phyloP scores from a whole-genome alignment of 2,113 vertebrate genomes.

The Saccopteryx bilineata region DNA sequence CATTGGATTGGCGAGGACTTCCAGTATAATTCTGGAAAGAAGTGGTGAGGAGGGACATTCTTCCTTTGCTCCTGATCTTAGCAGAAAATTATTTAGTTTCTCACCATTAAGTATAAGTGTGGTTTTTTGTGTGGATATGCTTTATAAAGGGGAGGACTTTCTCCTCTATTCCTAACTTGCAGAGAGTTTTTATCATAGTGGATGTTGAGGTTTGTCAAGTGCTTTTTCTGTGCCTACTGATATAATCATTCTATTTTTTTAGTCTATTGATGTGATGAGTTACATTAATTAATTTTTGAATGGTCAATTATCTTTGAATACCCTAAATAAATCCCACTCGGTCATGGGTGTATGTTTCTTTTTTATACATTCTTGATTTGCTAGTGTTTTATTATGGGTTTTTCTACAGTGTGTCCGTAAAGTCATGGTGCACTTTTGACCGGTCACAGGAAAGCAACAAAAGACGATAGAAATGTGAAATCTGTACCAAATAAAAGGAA shows the following conservation, averaged over 20 bases:
- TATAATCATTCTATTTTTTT: not conserved
- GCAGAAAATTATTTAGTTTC: not conserved
- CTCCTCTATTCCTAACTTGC: not conserved
- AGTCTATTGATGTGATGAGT: not conserved
- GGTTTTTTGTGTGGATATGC: not conserved
- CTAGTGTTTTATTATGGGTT: not conserved
- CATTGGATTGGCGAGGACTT: not conserved
- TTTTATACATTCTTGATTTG: not conserved
- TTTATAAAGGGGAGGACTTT: conserved; percentile 6
- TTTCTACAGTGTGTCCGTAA: not conserved
- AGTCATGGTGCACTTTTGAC: too few species aligned
- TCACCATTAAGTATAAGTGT: not conserved
- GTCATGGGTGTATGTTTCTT: not conserved
- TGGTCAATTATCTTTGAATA: not conserved
- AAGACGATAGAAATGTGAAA: too few species aligned
- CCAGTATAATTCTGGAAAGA: not conserved
- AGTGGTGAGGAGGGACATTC: not conserved
- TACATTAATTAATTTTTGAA: not conserved
- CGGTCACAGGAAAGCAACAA: too few species aligned
- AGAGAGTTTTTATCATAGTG: not conserved
- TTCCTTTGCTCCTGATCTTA: not conserved
- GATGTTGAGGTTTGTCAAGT: not conserved
- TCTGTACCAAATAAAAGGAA: too few species aligned
- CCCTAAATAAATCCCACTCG: not conserved
- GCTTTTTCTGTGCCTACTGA: not conserved